Evolutionary conservation across 2,888 invertebrate species (phyloP).

Genomic region (Andrena minutula): DNA sequence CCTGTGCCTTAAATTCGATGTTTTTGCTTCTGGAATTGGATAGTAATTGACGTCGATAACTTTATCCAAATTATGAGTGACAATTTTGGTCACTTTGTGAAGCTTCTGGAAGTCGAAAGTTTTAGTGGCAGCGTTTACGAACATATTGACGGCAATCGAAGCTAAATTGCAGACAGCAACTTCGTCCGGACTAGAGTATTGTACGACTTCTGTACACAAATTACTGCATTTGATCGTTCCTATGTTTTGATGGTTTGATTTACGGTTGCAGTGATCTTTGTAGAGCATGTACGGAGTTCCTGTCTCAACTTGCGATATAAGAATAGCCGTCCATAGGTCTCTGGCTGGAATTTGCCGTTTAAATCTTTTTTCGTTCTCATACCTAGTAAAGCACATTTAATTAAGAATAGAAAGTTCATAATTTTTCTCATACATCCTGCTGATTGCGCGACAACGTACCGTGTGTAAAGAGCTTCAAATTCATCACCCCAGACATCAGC

Average conservation of each 20-base stretch:
- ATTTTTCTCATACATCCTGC: neutral
- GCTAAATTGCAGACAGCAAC: conserved; percentile 99
- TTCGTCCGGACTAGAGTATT: conserved; percentile 96
- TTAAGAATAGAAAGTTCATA: conserved; percentile 2
- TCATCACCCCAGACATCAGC: conserved; percentile 97
- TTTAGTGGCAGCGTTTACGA: conserved; percentile 91
- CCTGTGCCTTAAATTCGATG: conserved; percentile 94
- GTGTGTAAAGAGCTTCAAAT: conserved; percentile 94
- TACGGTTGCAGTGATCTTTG: conserved; percentile 98
- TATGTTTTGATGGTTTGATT: conserved; percentile 98
- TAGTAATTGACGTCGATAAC: conserved; percentile 99
- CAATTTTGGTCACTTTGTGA: conserved; percentile 94
- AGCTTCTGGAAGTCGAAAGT: conserved; percentile 95
- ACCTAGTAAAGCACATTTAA: conserved; percentile 84
- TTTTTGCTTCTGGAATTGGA: conserved; percentile 94
- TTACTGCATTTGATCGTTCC: conserved; percentile 99
- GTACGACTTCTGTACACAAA: conserved; percentile 98
- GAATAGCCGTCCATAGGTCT: conserved; percentile 96
- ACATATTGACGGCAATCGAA: conserved; percentile 98
- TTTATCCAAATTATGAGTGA: conserved; percentile 97
- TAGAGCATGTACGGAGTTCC: conserved; percentile 99
- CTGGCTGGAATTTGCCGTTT: conserved; percentile 92
- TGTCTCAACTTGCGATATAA: conserved; percentile 98
- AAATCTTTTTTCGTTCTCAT: conserved; percentile 92
- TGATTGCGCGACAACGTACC: conserved; percentile 83